A percentile compares a stretch with the other conserved stretches of the same genome.
phyloP scores from a whole-genome alignment of 1,140 invertebrate species.

The Ganaspis sp. region DNA sequence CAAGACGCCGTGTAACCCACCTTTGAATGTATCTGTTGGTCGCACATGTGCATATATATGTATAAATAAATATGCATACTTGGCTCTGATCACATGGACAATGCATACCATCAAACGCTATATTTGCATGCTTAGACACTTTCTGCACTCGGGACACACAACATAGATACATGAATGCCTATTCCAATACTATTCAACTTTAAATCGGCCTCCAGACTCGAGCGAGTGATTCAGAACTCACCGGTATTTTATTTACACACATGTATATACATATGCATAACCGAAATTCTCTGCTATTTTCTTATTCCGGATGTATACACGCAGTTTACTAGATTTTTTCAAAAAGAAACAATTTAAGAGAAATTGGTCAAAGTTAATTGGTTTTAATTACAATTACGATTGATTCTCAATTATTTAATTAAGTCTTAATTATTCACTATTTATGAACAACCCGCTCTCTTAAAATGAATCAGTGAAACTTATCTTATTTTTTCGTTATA shows the following conservation, averaged over 20 bases:
- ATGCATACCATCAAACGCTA: not conserved
- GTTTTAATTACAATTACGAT: no score
- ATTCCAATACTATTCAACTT: not conserved
- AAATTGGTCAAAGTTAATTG: no score
- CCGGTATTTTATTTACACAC: slow-evolving; percentile 7
- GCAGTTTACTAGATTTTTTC: no score
- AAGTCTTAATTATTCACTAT: no score
- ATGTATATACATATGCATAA: not conserved
- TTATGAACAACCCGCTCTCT: no score
- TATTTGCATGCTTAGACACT: slow-evolving; percentile 30
- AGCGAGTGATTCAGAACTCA: slow-evolving; percentile 26
- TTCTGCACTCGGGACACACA: slow-evolving; percentile 16
- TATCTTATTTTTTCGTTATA: no score
- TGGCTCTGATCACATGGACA: not conserved
- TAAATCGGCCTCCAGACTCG: slow-evolving; percentile 9
- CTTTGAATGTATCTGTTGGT: not conserved
- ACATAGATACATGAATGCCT: slow-evolving; percentile 3
- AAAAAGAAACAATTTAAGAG: no score
- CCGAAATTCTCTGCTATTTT: not conserved
- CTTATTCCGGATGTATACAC: not conserved
- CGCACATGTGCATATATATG: slow-evolving; percentile 2
- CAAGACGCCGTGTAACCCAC: slow-evolving; percentile 50
- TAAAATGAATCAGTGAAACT: no score
- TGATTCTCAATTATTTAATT: no score
- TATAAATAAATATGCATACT: slow-evolving; percentile 31